Base-by-base conservation (phyloP, 2,113 vertebrate genomes). In the Bucco capensis region DNA sequence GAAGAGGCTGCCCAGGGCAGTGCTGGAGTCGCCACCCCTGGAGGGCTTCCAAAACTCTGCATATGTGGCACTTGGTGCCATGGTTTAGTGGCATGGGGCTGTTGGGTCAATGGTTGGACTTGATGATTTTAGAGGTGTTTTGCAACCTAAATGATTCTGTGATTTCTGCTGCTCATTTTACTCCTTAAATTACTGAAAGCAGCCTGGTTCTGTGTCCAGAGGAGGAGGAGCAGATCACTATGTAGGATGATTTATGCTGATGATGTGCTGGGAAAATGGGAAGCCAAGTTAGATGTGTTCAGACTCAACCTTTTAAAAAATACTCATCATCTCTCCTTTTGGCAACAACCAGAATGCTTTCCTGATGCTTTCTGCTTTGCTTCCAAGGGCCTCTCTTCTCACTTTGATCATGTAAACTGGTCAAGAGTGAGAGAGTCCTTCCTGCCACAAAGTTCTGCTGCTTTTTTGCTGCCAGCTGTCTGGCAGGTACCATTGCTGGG, bases 161-260 rank as follows among this genome's bases (percentile, higher is more conserved):
- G 15, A 23, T 46, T 71, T 79, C 54, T 77, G 75, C 58, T 78
- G 19, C 57, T 75, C 4, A 8, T 74, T 76, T 67, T 49, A 4
- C 30, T 76, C 19, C 37, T 84, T 60, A 19, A 35, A 14, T 40
- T 30, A 46, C 25, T 27, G 62, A 70, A 30, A 1, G 14, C 21
- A 64, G 65, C 13, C 0, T 0, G 49, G 30, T 7, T 69, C 47
- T 44, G 53, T 37, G 46, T 12, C 44, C 44, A 21, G 40, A n/a
- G n/a, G n/a, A 5, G 23, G 4, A 16, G 47, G 31, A 53, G 19
- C 44, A 69, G 65, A 57, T 38, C 50, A 58, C 12, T 11, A 9
- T 0, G 0, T 8, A 50, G 23, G 40, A 23, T 8, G 6, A 37
- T 74, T 37, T 17, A 57, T 40, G 40, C 33, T 56, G 42, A 19